These are phyloP conservation scores for Strix aluco DNA, from an alignment of 2,113 vertebrate species.

Conservation along the genomic window DNA sequence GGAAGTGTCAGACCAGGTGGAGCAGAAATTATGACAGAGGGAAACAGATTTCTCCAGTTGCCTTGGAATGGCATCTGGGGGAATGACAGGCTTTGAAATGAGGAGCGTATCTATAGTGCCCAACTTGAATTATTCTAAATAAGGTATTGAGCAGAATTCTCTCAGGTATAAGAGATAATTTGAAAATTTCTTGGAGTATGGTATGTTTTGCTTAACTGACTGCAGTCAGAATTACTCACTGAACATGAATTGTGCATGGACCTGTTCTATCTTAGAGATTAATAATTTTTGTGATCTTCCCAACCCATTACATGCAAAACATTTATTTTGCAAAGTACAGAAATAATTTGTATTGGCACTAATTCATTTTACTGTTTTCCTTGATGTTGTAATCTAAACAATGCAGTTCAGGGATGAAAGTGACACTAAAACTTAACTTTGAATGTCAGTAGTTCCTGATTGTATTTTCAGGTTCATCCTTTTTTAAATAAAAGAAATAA, in stretches of 20 bases:
- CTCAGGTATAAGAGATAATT: background rate
- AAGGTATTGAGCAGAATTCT: background rate
- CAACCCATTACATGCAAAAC: background rate
- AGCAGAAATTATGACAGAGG: conserved; percentile 24
- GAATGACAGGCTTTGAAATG: conserved; percentile 21
- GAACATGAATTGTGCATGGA: background rate
- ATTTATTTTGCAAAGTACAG: background rate
- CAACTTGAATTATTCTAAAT: background rate
- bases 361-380: background rate
- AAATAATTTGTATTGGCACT: background rate
- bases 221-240: background rate
- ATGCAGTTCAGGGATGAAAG: background rate
- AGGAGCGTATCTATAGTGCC: background rate
- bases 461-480: background rate
- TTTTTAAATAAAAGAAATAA: background rate
- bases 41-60: conserved; percentile 36
- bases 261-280: background rate
- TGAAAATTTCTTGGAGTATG: background rate
- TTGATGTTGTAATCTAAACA: background rate
- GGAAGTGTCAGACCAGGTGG: conserved; percentile 12
- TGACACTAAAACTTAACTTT: background rate
- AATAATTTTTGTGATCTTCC: background rate
- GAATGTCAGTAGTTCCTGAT: background rate
- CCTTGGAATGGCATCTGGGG: conserved; percentile 26
- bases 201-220: background rate